phyloP scores from a whole-genome alignment of 37 sponge, comb jelly and placozoan species.

The Ianthella basta region DNA sequence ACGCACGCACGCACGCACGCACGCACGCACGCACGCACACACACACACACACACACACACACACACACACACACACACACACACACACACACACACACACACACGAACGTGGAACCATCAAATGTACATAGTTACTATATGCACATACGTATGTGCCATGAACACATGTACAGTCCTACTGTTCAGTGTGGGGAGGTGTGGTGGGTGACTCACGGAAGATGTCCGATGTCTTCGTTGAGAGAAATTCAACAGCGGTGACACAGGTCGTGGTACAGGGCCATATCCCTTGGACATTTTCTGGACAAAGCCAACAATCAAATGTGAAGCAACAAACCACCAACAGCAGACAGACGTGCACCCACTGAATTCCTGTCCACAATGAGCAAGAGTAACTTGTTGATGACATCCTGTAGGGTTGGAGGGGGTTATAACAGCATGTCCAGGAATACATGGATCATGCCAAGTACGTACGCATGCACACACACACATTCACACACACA shows the following conservation, averaged over 20 bases:
- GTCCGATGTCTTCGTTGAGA: background rate
- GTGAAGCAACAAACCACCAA: no score
- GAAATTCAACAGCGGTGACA: background rate
- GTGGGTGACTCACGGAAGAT: background rate
- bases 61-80: no score
- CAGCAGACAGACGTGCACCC: no score
- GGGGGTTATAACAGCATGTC: no score
- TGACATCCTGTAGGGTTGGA: constrained; percentile 47
- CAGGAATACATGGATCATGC: no score
- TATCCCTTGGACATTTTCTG: constrained; percentile 6
- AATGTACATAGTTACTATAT: background rate
- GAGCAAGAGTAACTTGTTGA: constrained; percentile 52
- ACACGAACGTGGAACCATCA: background rate
- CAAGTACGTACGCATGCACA: no score
- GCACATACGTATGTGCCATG: background rate
- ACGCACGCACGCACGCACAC: constrained; percentile 43
- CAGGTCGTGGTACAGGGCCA: constrained; percentile 6
- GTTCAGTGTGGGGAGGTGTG: no score
- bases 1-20: constrained; percentile 15
- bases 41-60: constrained; percentile 37
- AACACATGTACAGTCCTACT: no score
- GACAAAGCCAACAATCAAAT: no score
- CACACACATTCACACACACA: no score
- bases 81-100: no score
- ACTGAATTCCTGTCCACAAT: constrained; percentile 64